A percentile compares a stretch with the other conserved stretches of the same genome.
phyloP scores from a whole-genome alignment of 2,888 invertebrate genomes.

The Drosophila infuscata region DNA sequence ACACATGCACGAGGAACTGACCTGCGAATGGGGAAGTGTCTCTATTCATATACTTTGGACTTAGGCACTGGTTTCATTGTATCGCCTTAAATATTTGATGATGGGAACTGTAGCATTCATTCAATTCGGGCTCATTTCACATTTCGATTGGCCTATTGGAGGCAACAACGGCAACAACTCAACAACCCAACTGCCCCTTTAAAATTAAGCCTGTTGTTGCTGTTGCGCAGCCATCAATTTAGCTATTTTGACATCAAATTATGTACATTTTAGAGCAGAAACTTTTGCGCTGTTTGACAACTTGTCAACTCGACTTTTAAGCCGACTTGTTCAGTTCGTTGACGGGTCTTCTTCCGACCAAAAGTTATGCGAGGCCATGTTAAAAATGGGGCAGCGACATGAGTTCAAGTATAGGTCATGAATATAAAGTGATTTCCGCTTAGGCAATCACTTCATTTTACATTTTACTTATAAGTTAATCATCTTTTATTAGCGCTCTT shows the following conservation, averaged over 20 bases:
- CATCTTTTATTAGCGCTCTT: background rate
- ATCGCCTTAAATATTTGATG: conserved; percentile 70
- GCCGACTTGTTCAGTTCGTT: conserved; percentile 24
- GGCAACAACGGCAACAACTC: conserved; percentile 16
- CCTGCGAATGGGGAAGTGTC: background rate
- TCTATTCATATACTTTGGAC: conserved; percentile 17
- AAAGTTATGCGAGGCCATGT: conserved; percentile 3
- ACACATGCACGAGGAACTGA: conserved; percentile 53
- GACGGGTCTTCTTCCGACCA: conserved; percentile 5
- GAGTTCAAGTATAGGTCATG: conserved; percentile 15
- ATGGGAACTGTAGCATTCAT: conserved; percentile 66
- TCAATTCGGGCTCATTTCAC: conserved; percentile 16
- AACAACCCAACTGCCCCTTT: conserved; percentile 14
- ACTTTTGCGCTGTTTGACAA: conserved; percentile 56
- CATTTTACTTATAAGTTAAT: background rate
- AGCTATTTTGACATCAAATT: conserved; percentile 65
- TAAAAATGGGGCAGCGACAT: conserved; percentile 18
- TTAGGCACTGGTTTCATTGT: conserved; percentile 11
- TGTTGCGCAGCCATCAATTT: conserved; percentile 42
- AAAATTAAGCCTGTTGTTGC: conserved; percentile 22
- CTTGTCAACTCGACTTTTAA: conserved; percentile 43
- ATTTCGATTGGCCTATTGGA: conserved; percentile 1
- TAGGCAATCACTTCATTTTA: background rate
- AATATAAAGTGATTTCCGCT: conserved; percentile 14
- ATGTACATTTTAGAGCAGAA: conserved; percentile 64